Percentiles rank a stretch among this genome's conserved stretches.
These are phyloP conservation scores for Burhinus oedicnemus DNA, from an alignment of 2,113 vertebrate genomes.

Conservation along the genomic window DNA sequence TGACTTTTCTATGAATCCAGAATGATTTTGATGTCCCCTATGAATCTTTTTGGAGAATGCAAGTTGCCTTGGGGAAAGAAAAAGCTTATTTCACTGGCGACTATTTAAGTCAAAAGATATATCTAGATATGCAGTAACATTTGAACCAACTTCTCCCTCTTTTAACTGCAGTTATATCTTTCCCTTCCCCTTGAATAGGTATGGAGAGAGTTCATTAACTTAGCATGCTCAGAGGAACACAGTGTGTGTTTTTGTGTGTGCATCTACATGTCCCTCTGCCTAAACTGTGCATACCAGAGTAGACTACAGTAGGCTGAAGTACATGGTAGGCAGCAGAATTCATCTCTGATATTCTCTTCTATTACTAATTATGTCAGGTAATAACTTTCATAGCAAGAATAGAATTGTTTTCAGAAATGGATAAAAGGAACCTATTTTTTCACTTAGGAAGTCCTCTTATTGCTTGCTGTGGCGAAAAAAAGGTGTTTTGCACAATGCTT, in stretches of 20 bases:
- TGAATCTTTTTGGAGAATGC: background rate
- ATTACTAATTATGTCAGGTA: background rate
- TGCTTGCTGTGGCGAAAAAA: background rate
- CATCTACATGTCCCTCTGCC: background rate
- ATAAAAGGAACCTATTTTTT: background rate
- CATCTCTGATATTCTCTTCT: background rate
- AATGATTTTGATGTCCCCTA: background rate
- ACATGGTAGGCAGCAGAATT: background rate
- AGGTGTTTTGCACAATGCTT: background rate
- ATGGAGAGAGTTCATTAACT: background rate
- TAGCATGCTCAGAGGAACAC: fast-evolving
- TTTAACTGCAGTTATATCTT: background rate
- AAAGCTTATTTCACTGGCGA: background rate
- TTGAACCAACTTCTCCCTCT: background rate
- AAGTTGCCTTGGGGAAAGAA: background rate
- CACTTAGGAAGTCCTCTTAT: background rate
- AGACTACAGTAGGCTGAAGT: background rate
- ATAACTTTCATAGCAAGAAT: background rate
- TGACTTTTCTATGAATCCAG: background rate
- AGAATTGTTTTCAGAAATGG: background rate
- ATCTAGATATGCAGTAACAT: background rate
- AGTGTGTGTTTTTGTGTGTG: background rate
- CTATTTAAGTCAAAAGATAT: background rate
- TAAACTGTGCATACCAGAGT: background rate
- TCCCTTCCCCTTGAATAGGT: background rate